These are phyloP conservation scores for Pinna nobilis DNA, from an alignment of 1,140 invertebrate genomes.

Conservation along the genomic window DNA sequence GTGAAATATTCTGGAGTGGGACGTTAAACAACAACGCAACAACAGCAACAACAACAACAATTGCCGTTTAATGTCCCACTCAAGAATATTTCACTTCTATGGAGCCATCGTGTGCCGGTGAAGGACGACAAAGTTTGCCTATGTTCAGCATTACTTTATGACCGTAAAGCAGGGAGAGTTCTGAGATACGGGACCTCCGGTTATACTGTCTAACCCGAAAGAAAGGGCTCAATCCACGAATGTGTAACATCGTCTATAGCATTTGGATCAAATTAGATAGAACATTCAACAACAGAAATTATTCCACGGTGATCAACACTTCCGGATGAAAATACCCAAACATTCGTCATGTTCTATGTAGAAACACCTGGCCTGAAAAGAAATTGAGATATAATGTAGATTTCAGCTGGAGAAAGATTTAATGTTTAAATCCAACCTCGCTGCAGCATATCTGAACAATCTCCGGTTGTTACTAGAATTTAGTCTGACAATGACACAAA, in stretches of 20 bases:
- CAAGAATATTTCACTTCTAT: too few species aligned
- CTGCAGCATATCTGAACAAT: neutral
- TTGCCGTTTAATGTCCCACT: too few species aligned
- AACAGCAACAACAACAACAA: too few species aligned
- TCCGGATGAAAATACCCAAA: neutral
- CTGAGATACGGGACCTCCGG: too few species aligned
- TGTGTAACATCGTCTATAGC: neutral
- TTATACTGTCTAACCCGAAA: neutral
- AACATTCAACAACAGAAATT: neutral
- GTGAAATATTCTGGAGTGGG: too few species aligned
- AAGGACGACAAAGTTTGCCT: too few species aligned
- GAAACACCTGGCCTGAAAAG: neutral
- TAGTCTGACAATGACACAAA: neutral
- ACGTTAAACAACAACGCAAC: too few species aligned
- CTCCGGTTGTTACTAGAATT: neutral
- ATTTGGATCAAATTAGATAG: neutral
- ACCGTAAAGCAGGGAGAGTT: too few species aligned
- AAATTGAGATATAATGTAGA: neutral
- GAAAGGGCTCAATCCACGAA: neutral
- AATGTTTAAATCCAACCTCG: neutral
- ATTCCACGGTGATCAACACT: neutral
- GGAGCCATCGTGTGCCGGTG: too few species aligned
- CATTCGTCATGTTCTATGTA: neutral
- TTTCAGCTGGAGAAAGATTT: neutral
- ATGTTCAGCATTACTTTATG: too few species aligned